These are phyloP conservation scores for Falco columbarius DNA, from an alignment of 2,797 vertebrate species.

Conservation along the genomic window DNA sequence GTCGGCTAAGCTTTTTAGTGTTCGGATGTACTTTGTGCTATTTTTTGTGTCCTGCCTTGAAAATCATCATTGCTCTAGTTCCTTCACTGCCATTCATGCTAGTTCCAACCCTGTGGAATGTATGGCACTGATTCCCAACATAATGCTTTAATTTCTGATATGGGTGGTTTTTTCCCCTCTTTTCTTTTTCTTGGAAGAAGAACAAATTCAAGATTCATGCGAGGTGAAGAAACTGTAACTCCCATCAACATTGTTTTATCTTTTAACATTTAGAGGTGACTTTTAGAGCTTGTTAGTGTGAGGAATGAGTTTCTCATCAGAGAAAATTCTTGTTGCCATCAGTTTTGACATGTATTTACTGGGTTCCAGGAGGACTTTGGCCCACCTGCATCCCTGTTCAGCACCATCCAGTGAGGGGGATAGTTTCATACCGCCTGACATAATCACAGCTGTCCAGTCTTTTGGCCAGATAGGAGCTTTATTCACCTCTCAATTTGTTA, in stretches of 20 bases:
- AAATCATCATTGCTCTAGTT: neutral
- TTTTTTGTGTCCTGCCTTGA: neutral
- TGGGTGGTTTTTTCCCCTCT: neutral
- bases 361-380: neutral
- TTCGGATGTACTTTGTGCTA: neutral
- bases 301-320: neutral
- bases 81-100: neutral
- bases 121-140: neutral
- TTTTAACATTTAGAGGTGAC: slow-evolving; percentile 8
- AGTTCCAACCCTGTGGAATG: slow-evolving; percentile 2
- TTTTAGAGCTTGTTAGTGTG: neutral
- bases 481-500: neutral
- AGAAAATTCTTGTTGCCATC: neutral
- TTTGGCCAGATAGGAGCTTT: neutral
- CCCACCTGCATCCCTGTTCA: neutral
- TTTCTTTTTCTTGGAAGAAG: slow-evolving; percentile 8
- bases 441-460: neutral
- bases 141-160: neutral
- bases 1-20: neutral
- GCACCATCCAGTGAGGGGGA: neutral
- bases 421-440: fast-evolving
- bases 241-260: neutral
- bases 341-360: neutral
- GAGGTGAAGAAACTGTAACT: neutral
- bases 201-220: neutral